These are phyloP conservation scores for Thunnus maccoyii DNA, from an alignment of 2,113 vertebrate species.

Conservation along the genomic window DNA sequence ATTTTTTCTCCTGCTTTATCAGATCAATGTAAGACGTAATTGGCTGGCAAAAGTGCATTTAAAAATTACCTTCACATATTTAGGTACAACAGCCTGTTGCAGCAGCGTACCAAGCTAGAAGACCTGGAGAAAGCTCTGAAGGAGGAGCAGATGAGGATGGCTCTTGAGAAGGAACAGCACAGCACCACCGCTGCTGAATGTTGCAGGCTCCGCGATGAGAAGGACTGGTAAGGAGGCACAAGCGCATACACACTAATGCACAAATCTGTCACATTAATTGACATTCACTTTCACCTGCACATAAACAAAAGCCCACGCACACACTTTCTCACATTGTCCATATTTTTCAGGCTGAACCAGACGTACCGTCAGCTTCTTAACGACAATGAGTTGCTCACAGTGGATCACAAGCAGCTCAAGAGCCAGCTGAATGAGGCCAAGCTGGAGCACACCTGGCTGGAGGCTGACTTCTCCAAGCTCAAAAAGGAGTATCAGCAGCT, in stretches of 20 bases:
- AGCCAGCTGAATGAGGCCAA: constrained; percentile 92
- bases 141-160: constrained; percentile 93
- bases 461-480: constrained; percentile 94
- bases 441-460: constrained; percentile 94
- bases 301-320: background rate
- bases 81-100: constrained; percentile 90
- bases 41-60: too few species aligned
- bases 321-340: background rate
- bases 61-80: background rate
- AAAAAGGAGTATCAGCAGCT: constrained; percentile 95
- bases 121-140: constrained; percentile 93
- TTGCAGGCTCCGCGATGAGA: constrained; percentile 91
- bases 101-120: constrained; percentile 92
- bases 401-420: constrained; percentile 96
- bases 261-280: background rate
- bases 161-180: constrained; percentile 92
- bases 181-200: constrained; percentile 89
- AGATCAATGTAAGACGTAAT: too few species aligned
- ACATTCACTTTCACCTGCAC: background rate
- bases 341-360: constrained; percentile 87
- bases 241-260: background rate
- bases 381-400: constrained; percentile 92
- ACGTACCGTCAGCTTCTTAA: constrained; percentile 92
- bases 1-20: too few species aligned
- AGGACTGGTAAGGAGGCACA: constrained; percentile 89